A percentile compares a stretch with the other conserved stretches of the same genome.
These are phyloP conservation scores for Heterodera carotae DNA, from an alignment of 1,140 invertebrate genomes.

Conservation along the genomic window DNA sequence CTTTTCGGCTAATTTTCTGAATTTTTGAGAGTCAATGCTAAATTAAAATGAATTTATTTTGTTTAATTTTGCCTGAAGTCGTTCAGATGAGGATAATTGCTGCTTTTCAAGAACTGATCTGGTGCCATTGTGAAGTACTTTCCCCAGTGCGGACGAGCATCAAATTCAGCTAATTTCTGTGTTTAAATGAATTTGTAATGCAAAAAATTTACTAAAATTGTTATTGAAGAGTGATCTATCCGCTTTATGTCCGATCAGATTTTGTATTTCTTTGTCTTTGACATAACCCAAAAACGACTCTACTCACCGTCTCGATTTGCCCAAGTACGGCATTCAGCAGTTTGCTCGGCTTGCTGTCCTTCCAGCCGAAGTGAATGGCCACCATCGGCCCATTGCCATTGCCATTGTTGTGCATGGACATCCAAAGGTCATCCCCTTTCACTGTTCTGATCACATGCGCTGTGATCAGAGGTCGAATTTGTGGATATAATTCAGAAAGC, in stretches of 20 bases:
- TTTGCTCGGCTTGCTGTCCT: neutral
- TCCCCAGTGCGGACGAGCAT: constrained; percentile 16
- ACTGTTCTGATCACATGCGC: neutral
- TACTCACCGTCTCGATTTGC: constrained; percentile 13
- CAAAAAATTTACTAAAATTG: too few species aligned
- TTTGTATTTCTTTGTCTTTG: too few species aligned
- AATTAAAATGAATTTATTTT: neutral
- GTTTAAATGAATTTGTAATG: neutral
- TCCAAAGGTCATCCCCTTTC: constrained; percentile 23
- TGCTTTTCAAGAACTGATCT: neutral
- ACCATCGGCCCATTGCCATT: constrained; percentile 9
- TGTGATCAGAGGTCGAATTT: neutral
- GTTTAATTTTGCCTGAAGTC: neutral
- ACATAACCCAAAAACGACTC: too few species aligned
- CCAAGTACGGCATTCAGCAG: constrained; percentile 17
- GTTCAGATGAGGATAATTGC: constrained; percentile 12
- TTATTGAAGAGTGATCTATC: too few species aligned
- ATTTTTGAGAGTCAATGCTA: neutral
- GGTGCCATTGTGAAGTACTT: constrained; percentile 17
- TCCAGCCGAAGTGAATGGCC: constrained; percentile 23
- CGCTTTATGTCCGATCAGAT: too few species aligned
- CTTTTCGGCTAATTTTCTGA: constrained; percentile 1
- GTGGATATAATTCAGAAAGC: neutral
- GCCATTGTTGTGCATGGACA: constrained; percentile 2
- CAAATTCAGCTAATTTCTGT: neutral